Evolutionary conservation across 2,113 vertebrate genomes (phyloP).

Genomic region (Holacanthus passer): DNA sequence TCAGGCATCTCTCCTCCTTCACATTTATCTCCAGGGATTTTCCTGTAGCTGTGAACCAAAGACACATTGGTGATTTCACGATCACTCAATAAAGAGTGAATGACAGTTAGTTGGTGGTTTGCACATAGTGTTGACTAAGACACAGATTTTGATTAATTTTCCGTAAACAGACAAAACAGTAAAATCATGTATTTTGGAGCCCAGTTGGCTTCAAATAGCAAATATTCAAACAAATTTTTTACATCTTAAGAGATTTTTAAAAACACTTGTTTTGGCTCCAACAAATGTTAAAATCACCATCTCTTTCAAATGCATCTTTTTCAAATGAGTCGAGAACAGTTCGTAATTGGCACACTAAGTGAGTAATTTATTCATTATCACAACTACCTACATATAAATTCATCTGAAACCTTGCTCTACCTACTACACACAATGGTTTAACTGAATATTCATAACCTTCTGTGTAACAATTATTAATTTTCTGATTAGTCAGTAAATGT

Average conservation of each 20-base stretch:
- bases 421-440: background rate
- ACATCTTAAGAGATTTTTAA: background rate
- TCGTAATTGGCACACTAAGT: background rate
- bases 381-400: background rate
- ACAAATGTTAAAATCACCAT: too few relatives aligned
- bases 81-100: background rate
- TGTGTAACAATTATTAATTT: background rate
- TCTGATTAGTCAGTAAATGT: background rate
- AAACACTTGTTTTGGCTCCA: background rate
- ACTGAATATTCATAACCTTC: background rate
- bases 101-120: background rate
- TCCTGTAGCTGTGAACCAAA: slow-evolving; percentile 88
- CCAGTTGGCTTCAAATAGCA: background rate
- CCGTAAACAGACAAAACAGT: background rate
- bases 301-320: background rate
- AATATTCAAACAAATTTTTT: background rate
- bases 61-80: too few relatives aligned
- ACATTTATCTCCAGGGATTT: slow-evolving; percentile 95
- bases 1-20: slow-evolving; percentile 85
- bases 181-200: background rate
- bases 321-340: background rate
- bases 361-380: background rate
- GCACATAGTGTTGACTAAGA: background rate
- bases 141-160: background rate
- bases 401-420: background rate